Conservation (phyloP, 2,113 vertebrate species). For the Cephalopholis sonnerati region DNA sequence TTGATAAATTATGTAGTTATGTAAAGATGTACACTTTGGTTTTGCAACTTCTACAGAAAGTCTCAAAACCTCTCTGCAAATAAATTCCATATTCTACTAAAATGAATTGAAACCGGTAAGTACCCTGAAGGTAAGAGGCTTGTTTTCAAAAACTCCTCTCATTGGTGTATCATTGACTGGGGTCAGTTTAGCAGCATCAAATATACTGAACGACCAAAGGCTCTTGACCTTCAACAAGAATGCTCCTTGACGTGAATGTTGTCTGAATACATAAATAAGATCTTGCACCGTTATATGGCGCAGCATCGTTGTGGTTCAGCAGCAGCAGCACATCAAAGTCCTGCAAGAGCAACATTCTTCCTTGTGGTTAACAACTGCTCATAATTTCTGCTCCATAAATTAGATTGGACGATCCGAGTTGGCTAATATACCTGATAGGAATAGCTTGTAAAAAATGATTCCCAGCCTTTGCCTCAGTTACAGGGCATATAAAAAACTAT, state of each 20-base stretch:
- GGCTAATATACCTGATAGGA: constrained; percentile 22
- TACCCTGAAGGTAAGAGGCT: too few species aligned
- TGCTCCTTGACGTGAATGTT: background rate
- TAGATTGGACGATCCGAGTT: constrained; percentile 8
- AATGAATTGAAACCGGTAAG: too few species aligned
- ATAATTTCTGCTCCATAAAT: constrained; percentile 52
- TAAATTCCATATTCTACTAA: too few species aligned
- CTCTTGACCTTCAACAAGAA: constrained; percentile 17
- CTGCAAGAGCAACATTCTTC: constrained; percentile 8
- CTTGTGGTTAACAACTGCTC: constrained; percentile 36
- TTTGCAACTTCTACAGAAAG: too few species aligned
- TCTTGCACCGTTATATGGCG: background rate
- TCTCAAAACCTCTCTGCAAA: too few species aligned
- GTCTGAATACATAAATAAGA: constrained; percentile 7
- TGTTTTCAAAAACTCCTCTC: too few species aligned
- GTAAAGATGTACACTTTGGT: too few species aligned
- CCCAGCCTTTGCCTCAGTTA: constrained; percentile 2
- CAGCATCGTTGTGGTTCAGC: background rate
- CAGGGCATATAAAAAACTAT: background rate
- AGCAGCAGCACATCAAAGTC: background rate
- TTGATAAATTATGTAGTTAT: too few species aligned
- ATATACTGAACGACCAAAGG: background rate
- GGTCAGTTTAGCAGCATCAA: background rate
- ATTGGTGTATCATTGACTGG: background rate
- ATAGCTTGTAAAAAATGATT: constrained; percentile 19